phyloP scores from a whole-genome alignment of 35 echinoderm and acorn worm genomes.

The Anneissia japonica region DNA sequence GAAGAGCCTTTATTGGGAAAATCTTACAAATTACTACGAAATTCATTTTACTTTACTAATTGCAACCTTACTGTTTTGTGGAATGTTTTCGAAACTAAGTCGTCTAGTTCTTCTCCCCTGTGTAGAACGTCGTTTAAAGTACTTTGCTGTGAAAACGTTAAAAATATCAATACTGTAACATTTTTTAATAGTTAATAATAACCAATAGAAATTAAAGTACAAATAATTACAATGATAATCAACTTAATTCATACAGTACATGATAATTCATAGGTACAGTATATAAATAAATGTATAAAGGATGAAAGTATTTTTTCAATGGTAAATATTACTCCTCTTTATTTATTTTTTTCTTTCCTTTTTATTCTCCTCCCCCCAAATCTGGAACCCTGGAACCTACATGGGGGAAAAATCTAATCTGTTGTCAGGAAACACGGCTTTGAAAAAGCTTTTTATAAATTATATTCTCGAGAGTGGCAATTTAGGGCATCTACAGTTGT shows the following conservation, averaged over 20 bases:
- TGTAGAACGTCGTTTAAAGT: slow-evolving; percentile 94
- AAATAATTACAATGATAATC: not conserved
- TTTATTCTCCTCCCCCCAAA: not conserved
- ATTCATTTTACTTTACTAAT: not conserved
- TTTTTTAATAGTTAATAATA: not conserved
- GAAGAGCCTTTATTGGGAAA: not conserved
- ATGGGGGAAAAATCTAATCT: too few relatives aligned
- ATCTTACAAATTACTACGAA: too few relatives aligned
- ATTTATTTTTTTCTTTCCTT: too few relatives aligned
- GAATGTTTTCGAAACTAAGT: slow-evolving; percentile 90
- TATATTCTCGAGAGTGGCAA: too few relatives aligned
- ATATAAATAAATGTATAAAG: not conserved
- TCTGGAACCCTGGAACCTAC: not conserved
- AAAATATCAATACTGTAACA: not conserved
- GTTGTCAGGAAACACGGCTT: too few relatives aligned
- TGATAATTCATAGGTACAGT: not conserved
- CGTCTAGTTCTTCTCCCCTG: slow-evolving; percentile 94
- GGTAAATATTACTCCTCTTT: too few relatives aligned
- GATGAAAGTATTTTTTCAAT: too few relatives aligned
- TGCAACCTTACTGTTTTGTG: slow-evolving; percentile 86
- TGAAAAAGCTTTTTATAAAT: too few relatives aligned
- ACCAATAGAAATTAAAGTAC: not conserved
- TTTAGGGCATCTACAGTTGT: too few relatives aligned
- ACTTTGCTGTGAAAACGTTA: slow-evolving; percentile 51
- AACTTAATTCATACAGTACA: not conserved